Conservation (phyloP, 2,113 vertebrate genomes). For the Collichthys lucidus region DNA sequence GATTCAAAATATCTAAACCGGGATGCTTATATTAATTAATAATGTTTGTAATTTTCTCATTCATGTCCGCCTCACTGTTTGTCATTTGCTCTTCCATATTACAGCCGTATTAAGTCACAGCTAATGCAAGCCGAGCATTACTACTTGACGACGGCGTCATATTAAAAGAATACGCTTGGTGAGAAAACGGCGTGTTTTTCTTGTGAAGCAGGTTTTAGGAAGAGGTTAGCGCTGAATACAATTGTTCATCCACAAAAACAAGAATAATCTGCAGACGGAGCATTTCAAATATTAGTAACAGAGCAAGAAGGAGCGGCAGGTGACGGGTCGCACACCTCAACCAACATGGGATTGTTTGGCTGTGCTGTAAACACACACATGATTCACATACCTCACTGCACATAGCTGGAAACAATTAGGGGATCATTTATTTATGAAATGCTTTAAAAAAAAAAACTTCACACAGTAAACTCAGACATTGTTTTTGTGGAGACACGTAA, state of each 20-base stretch:
- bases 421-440: background rate
- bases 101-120: background rate
- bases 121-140: background rate
- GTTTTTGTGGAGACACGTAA: background rate
- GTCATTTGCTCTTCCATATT: background rate
- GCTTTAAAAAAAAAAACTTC: background rate
- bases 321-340: too few relatives aligned
- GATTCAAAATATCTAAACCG: conserved; percentile 1
- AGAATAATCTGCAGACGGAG: background rate
- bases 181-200: background rate
- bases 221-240: background rate
- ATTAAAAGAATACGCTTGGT: background rate
- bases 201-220: background rate
- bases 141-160: background rate
- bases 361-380: too few relatives aligned
- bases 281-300: background rate
- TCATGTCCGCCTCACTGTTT: background rate
- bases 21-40: too few relatives aligned
- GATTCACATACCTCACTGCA: too few relatives aligned
- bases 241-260: background rate
- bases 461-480: background rate
- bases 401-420: background rate
- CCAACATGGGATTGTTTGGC: too few relatives aligned
- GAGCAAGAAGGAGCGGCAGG: too few relatives aligned
- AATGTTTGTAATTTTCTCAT: background rate